Evolutionary conservation across 2,888 invertebrate species (phyloP), one percentile per base, ranked within the genome.

Genomic region (Disparrhopalites patrizii): DNA sequence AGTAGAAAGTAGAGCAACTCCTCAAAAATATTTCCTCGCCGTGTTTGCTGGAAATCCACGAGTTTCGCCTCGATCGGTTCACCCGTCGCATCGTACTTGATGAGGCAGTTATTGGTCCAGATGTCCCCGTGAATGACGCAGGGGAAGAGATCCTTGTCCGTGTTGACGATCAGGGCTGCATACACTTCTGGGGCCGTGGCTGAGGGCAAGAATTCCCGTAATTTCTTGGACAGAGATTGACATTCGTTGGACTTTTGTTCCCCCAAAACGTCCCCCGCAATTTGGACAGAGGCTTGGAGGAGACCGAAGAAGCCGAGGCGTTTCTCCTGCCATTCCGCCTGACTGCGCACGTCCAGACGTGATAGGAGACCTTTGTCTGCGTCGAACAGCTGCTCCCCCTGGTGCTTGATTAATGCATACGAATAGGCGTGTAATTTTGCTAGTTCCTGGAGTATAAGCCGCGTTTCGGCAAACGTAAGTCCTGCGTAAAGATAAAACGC

Each of bases 71-170:
- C 66, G 8, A 66, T 36, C 1, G 65, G 56, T 36, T 68, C 52
- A 2, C 69, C 68, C 0, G 27, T 27, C 10, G 64, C 8, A 27
- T 62, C 54, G 43, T 71, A 70, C 20, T 69, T 67, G 61, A 72
- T 62, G 1, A 74, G 38, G 1, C 70, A 38, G 40, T 74, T 74
- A 66, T 74, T 74, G 1, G 50, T 36, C 72, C 72, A 73, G 8
- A 72, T 20, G 56, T 74, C 74, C 4, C 73, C 72, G 62, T 74
- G 73, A 23, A 51, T 10, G 15, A 51, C 10, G 27, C 51, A 51
- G 3, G 51, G 51, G 25, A 51, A 51, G 3, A 51, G 23, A 7
- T 4, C 3, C 4, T 20, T 51, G 13, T 23, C 51, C 7, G 51
- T 51, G 51, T 13, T 13, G 15, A 10, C 25, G 4, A 7, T 5